Evolutionary conservation across 1,140 invertebrate genomes (phyloP), one percentile per base, ranked within the genome.

Genomic region (Platorchestia sp.): DNA sequence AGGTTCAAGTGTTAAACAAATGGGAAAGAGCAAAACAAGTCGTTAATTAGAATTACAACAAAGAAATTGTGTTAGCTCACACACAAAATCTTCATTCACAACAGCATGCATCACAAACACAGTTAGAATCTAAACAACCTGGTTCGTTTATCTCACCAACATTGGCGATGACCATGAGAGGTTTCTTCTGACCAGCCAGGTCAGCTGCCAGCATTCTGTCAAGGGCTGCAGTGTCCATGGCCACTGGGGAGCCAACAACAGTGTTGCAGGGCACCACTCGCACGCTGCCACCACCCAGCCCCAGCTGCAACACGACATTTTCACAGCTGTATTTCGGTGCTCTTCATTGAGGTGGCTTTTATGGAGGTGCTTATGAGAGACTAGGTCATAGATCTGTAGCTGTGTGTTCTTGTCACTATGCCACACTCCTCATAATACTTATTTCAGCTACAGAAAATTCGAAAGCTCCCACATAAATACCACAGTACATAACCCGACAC

Each of bases 181-280:
- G 99, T 0, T 98, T 98, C 95, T 98, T 98, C 95, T 98, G 98
- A 53, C 98, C 98, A 42, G 98, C 97, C 53, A 98, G 97, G 97
- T 99, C 99, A 97, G 98, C 98, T 51, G 98, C 98, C 86, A 99
- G 98, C 95, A 98, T 97, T 96, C 98, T 98, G 96, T 99, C 98
- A 90, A 99, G 97, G 5, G 98, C 98, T 86, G 98, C 98, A 42
- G 98, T 97, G 97, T 99, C 98, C 98, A 98, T 98, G 40, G 97
- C 98, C 95, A 98, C 98, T 87, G 97, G 97, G 10, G 97, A 98
- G n/a, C 98, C 96, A 91, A 96, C 96, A 44, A 98, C 97, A 5
- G 98, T 98, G 96, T 98, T 98, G 96, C 98, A 98, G 6, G 99
- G 98, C 96, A 99, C 98, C 19, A 98, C 98, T 96, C 98, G 98